phyloP scores from a whole-genome alignment of 2,797 vertebrate species.

The Xiphorhynchus erythropygius region DNA sequence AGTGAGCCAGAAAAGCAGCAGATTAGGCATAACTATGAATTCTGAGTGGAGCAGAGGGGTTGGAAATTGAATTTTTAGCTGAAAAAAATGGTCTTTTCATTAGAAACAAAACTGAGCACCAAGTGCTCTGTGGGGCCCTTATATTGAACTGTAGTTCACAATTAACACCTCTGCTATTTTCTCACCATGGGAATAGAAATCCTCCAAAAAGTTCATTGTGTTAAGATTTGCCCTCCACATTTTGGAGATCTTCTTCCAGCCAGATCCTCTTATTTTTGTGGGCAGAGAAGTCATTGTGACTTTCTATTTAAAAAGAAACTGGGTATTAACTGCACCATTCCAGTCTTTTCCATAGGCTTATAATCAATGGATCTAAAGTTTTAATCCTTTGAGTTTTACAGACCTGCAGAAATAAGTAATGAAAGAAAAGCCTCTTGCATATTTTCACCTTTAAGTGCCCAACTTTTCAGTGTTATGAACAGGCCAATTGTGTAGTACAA shows the following conservation, averaged over 20 bases:
- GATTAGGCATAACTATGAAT: conserved; percentile 81
- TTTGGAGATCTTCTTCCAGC: conserved; percentile 53
- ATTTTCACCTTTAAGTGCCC: conserved; percentile 44
- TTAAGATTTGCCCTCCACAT: neutral
- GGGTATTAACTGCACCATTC: conserved; percentile 52
- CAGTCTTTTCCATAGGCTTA: conserved; percentile 58
- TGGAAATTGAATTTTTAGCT: conserved; percentile 72
- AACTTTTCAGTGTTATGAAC: conserved; percentile 12
- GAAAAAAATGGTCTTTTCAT: conserved; percentile 41
- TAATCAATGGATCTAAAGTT: conserved; percentile 57
- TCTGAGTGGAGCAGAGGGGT: conserved; percentile 71
- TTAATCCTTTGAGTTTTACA: conserved; percentile 72
- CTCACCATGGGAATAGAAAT: conserved; percentile 64
- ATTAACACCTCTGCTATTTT: conserved; percentile 66
- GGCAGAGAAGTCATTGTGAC: conserved; percentile 45
- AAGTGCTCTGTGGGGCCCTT: conserved; percentile 66
- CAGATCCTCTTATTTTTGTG: conserved; percentile 43
- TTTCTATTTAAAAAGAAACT: conserved; percentile 59
- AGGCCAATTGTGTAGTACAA: neutral
- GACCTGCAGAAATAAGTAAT: conserved; percentile 24
- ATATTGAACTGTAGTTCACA: conserved; percentile 68
- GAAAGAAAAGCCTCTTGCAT: conserved; percentile 61
- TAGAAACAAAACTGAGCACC: conserved; percentile 66
- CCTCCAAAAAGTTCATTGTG: conserved; percentile 60
- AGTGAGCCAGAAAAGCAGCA: conserved; percentile 76